Conservation (phyloP, 2,797 vertebrate species). For the Sebastes matsubarae region DNA sequence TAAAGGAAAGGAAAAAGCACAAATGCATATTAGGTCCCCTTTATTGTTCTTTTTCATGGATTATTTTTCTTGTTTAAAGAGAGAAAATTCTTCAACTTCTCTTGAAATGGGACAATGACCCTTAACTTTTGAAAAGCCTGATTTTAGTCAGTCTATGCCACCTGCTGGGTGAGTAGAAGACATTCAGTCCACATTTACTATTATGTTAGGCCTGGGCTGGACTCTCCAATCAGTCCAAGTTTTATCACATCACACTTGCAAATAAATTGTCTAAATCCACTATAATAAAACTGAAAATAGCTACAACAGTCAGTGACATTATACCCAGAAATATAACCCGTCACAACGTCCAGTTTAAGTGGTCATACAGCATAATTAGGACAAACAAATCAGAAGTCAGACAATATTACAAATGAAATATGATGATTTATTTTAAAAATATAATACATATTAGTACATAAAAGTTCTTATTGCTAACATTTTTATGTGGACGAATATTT, state of each 20-base stretch:
- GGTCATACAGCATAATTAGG: background rate
- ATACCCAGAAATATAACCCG: background rate
- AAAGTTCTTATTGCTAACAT: too few species aligned
- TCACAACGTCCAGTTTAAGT: background rate
- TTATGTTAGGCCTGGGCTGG: background rate
- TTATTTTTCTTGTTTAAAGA: background rate
- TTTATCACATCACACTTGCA: background rate
- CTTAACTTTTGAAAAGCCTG: background rate
- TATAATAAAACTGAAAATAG: background rate
- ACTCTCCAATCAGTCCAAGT: background rate
- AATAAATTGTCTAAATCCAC: background rate
- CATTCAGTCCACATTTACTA: background rate
- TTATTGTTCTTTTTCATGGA: background rate
- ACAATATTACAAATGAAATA: background rate
- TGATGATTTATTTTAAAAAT: background rate
- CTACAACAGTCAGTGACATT: background rate
- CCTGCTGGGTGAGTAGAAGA: constrained; percentile 13
- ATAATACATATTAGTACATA: background rate
- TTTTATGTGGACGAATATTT: too few species aligned
- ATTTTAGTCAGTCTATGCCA: constrained; percentile 2
- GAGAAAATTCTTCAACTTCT: background rate
- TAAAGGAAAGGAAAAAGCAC: too few species aligned
- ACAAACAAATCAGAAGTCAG: background rate
- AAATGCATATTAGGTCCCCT: too few species aligned
- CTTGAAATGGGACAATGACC: background rate